Conservation (phyloP, 2,797 vertebrate genomes). For the Babyrousa celebensis region DNA sequence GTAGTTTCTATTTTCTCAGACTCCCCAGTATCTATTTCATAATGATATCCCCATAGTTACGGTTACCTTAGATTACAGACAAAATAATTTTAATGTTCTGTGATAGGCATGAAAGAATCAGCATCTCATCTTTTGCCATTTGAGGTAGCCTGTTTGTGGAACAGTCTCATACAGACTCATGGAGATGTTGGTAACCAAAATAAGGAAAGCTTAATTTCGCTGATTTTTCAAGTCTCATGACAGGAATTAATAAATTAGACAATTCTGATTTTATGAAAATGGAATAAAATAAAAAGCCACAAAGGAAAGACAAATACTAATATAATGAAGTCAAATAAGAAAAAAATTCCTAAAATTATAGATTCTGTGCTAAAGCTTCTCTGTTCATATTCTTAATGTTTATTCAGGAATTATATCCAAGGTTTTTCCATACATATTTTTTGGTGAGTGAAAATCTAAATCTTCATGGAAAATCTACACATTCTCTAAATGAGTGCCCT, state of each 20-base stretch:
- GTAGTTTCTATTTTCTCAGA: slow-evolving; percentile 47
- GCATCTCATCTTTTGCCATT: background rate
- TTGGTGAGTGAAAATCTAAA: slow-evolving; percentile 51
- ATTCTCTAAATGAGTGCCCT: slow-evolving; percentile 38
- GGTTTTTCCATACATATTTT: slow-evolving; percentile 19
- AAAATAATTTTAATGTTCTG: background rate
- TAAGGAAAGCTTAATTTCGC: background rate
- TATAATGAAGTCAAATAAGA: slow-evolving; percentile 25
- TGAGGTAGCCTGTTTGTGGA: background rate
- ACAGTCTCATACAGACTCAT: background rate
- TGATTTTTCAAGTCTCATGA: background rate
- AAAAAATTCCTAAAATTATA: background rate
- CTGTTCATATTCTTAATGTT: slow-evolving; percentile 43
- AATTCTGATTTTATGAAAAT: background rate
- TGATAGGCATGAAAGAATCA: background rate
- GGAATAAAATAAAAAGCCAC: background rate
- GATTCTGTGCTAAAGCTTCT: slow-evolving; percentile 30
- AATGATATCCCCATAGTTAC: background rate
- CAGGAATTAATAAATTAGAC: background rate
- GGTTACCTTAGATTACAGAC: background rate
- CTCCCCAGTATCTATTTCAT: background rate
- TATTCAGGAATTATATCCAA: slow-evolving; percentile 51
- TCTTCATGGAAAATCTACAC: slow-evolving; percentile 7
- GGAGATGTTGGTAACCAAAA: background rate
- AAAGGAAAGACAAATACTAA: background rate